These are phyloP conservation scores for Channa striata DNA, from an alignment of 2,797 vertebrate genomes.

Conservation along the genomic window DNA sequence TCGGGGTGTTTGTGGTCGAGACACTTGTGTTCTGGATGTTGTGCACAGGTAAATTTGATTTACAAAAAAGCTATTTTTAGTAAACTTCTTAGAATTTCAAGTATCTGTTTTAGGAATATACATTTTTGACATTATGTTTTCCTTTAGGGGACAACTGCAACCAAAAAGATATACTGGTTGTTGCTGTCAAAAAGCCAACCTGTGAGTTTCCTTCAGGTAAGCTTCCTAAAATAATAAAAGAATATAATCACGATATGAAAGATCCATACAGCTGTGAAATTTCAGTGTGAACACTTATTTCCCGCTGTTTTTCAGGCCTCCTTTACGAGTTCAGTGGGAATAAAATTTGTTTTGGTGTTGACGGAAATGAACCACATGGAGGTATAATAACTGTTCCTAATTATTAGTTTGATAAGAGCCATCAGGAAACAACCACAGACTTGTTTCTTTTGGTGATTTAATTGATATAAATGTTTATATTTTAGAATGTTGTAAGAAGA, in stretches of 20 bases:
- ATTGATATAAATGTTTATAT: conserved; percentile 11
- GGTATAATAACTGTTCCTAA: conserved; percentile 8
- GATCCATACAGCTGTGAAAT: background rate
- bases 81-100: conserved; percentile 3
- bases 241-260: no score
- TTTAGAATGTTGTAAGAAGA: fast-evolving
- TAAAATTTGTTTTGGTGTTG: conserved; percentile 20
- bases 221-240: conserved; percentile 1
- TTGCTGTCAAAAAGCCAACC: fast-evolving
- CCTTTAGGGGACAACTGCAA: fast-evolving
- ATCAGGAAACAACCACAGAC: background rate
- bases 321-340: fast-evolving
- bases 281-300: background rate
- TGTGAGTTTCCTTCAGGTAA: fast-evolving
- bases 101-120: background rate
- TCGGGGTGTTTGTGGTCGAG: conserved; percentile 6
- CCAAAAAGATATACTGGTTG: background rate
- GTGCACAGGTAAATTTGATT: conserved; percentile 8
- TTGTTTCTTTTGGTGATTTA: background rate
- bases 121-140: background rate
- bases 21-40: conserved; percentile 33
- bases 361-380: fast-evolving
- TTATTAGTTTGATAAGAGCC: background rate
- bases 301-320: conserved; percentile 3
- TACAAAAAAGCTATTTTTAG: background rate